phyloP scores from a whole-genome alignment of 2,888 invertebrate genomes.

The Hedya salicella region DNA sequence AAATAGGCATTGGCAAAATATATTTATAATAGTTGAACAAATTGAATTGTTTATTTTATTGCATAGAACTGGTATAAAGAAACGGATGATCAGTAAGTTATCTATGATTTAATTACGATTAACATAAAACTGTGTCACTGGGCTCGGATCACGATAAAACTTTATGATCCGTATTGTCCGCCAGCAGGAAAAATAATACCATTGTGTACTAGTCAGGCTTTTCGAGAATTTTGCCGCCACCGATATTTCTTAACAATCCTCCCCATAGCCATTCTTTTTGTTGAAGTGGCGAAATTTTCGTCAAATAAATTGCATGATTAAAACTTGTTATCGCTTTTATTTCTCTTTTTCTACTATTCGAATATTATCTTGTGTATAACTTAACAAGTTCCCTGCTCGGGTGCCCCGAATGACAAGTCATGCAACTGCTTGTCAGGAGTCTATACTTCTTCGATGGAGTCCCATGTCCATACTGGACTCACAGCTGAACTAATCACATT shows the following conservation, averaged over 20 bases:
- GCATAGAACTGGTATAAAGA: too few relatives aligned
- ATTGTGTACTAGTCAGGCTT: slow-evolving; percentile 38
- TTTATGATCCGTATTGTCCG: slow-evolving; percentile 73
- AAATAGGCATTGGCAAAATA: too few relatives aligned
- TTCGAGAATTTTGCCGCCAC: slow-evolving; percentile 14
- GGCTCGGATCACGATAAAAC: slow-evolving; percentile 59
- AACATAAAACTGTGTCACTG: slow-evolving; percentile 45
- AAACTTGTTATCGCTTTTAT: not conserved
- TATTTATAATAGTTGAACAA: not conserved
- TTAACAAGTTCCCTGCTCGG: too few relatives aligned
- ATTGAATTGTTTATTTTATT: too few relatives aligned
- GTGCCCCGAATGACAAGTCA: too few relatives aligned
- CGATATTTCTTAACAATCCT: slow-evolving; percentile 31
- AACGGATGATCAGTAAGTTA: too few relatives aligned
- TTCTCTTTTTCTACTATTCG: not conserved
- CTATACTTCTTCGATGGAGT: too few relatives aligned
- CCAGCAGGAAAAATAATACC: slow-evolving; percentile 67
- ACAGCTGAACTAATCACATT: too few relatives aligned
- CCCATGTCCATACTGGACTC: too few relatives aligned
- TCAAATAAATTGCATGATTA: slow-evolving; percentile 12
- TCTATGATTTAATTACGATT: slow-evolving; percentile 38
- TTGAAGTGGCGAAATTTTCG: slow-evolving; percentile 19
- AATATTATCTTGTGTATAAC: not conserved
- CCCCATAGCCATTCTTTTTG: slow-evolving; percentile 15
- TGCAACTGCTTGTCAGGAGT: too few relatives aligned